phyloP scores from a whole-genome alignment of 2,113 vertebrate genomes.

The Oriolus oriolus region DNA sequence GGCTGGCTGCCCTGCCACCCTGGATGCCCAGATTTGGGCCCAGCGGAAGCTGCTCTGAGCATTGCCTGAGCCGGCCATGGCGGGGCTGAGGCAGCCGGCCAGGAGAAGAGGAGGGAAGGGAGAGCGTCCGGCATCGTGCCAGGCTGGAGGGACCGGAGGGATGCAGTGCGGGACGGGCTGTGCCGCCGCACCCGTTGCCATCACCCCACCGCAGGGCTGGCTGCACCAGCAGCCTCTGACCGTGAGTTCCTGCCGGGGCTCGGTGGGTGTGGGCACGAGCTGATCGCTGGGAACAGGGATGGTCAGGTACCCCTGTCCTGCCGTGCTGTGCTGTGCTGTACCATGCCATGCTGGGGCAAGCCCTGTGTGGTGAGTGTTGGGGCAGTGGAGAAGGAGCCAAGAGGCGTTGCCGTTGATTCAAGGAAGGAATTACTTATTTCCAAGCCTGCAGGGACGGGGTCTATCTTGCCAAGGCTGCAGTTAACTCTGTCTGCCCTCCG shows the following conservation, averaged over 20 bases:
- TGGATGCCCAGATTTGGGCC: background rate
- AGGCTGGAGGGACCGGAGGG: rapidly evolving
- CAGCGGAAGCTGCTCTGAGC: rapidly evolving
- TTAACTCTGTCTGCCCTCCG: background rate
- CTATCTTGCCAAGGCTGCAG: background rate
- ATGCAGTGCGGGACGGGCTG: background rate
- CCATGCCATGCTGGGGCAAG: background rate
- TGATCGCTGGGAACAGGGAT: background rate
- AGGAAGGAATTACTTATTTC: conserved; percentile 52
- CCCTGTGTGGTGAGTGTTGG: background rate
- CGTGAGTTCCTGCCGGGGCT: background rate
- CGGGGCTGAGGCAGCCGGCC: background rate
- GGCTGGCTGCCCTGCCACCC: background rate
- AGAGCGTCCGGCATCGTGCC: rapidly evolving
- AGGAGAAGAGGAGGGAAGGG: background rate
- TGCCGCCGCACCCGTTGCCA: rapidly evolving
- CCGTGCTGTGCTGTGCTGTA: rapidly evolving
- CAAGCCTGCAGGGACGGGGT: background rate
- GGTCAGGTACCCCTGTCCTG: background rate
- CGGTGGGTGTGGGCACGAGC: background rate
- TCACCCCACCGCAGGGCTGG: background rate
- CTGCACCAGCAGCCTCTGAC: background rate
- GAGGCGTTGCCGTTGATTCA: background rate
- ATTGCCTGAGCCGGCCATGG: rapidly evolving
- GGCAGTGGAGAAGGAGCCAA: background rate